phyloP scores from a whole-genome alignment of 1,140 invertebrate species.

The Lucilia cuprina region DNA sequence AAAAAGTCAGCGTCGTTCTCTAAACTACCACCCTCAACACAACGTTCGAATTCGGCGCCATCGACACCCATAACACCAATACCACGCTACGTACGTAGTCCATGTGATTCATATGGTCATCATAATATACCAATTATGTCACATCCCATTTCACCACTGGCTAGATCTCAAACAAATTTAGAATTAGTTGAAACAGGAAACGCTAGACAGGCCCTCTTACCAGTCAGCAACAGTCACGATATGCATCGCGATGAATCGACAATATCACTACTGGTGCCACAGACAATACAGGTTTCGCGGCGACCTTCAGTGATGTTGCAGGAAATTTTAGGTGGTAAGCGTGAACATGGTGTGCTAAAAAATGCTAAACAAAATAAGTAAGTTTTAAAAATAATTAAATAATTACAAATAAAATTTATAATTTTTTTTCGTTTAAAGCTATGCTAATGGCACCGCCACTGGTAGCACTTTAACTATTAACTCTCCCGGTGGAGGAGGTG shows the following conservation, averaged over 20 bases:
- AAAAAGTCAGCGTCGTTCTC: constrained; percentile 53
- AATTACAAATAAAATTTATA: background rate
- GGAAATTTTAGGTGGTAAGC: constrained; percentile 57
- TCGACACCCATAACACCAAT: background rate
- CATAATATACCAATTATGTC: constrained; percentile 56
- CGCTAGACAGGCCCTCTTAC: constrained; percentile 51
- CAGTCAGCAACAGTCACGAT: constrained; percentile 37
- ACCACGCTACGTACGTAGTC: constrained; percentile 50
- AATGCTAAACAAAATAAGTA: constrained; percentile 56
- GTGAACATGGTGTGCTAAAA: constrained; percentile 56
- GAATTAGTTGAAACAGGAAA: constrained; percentile 50
- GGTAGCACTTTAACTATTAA: constrained; percentile 58
- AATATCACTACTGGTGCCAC: constrained; percentile 37
- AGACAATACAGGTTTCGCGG: constrained; percentile 56
- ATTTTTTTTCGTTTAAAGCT: constrained; percentile 41
- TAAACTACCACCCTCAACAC: constrained; percentile 36
- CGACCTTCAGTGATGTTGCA: constrained; percentile 57
- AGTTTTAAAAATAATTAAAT: background rate
- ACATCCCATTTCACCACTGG: constrained; percentile 57
- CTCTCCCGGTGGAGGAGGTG: constrained; percentile 50
- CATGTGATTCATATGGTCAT: constrained; percentile 56
- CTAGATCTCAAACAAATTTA: constrained; percentile 56
- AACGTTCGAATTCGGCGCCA: constrained; percentile 34
- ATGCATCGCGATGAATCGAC: constrained; percentile 43
- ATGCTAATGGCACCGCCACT: constrained; percentile 50